A percentile compares a stretch with the other conserved stretches of the same genome.
These are phyloP conservation scores for Dasypogon diadema DNA, from an alignment of 2,888 invertebrate species.

Conservation along the genomic window DNA sequence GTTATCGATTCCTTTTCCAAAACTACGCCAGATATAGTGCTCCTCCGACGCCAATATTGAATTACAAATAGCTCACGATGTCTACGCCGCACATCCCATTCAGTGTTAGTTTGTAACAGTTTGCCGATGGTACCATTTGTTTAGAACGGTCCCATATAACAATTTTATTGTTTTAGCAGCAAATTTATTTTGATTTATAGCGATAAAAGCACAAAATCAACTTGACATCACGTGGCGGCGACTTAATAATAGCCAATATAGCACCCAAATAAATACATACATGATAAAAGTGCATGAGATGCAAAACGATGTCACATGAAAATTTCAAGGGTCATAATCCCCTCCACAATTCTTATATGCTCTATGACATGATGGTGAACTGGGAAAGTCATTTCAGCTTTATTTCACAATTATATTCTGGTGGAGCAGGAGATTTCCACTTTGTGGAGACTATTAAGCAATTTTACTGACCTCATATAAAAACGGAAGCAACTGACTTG, in stretches of 20 bases:
- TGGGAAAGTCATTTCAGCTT: too few species aligned
- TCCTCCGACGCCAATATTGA: conserved; percentile 19
- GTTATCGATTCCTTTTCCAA: conserved; percentile 10
- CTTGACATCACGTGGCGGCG: background rate
- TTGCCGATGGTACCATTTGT: conserved; percentile 8
- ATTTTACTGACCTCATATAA: too few species aligned
- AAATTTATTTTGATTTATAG: conserved; percentile 12
- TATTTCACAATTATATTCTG: too few species aligned
- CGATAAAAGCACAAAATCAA: background rate
- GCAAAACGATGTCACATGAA: background rate
- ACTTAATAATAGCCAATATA: background rate
- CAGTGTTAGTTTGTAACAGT: conserved; percentile 20
- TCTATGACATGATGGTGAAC: too few species aligned
- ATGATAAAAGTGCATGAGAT: background rate
- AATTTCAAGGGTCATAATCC: background rate
- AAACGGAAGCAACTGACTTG: too few species aligned
- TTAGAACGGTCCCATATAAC: background rate
- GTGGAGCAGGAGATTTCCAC: too few species aligned
- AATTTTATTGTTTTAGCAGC: conserved; percentile 14
- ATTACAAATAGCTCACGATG: conserved; percentile 38
- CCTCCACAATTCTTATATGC: too few species aligned
- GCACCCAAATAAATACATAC: background rate
- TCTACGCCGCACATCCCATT: background rate
- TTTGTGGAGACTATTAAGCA: too few species aligned
- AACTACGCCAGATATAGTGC: background rate